Base-by-base conservation (phyloP, 2,888 invertebrate species). In the Hymenopus coronatus region DNA sequence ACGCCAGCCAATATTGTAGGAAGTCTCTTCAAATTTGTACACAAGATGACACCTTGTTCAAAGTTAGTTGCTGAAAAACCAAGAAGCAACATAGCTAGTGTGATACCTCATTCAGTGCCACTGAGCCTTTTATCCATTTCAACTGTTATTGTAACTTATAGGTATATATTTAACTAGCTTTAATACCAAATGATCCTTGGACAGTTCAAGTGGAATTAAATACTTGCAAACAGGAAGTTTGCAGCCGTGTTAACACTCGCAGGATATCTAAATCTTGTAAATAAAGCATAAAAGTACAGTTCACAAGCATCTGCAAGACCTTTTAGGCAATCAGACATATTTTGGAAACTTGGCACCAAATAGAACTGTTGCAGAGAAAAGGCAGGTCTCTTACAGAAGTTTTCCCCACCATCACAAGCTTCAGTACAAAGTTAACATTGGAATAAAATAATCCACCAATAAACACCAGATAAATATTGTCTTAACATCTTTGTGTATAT, bases 1-100 rank as follows among this genome's bases (percentile, higher is more conserved):
- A 97, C 97, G 0, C 97, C 97, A 0, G 96, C 96, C 54, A 97
- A 97, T 93, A 96, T 97, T 91, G 95, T 96, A 0, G 97, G 97
- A 90, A 95, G 97, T 0, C 94, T 97, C 89, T 96, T 97, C 92
- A 95, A 95, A 90, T 97, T 95, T 92, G 94, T 97, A 12, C 95
- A 95, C 91, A 96, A 95, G 92, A 95, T 95, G 86, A 88, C 89
- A 46, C 89, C 89, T 54, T 89, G 89, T 87, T 3, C 83, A n/a
- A 20, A 27, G 28, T 25, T 28, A 83, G 28, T 14, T 28, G 1
- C 83, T n/a, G 83, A 28, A 8, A 7, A 0, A 14, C n/a, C 0
- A 83, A n/a, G 14, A n/a, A 7, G 6, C 1, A 3, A 8, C 12
- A 27, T 0, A 85, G 40, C 27, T 28, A 82, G 27, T 87, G 87